A percentile compares a stretch with the other conserved stretches of the same genome.
Conservation (phyloP, 2,113 vertebrate species). For the Phoenicopterus ruber region DNA sequence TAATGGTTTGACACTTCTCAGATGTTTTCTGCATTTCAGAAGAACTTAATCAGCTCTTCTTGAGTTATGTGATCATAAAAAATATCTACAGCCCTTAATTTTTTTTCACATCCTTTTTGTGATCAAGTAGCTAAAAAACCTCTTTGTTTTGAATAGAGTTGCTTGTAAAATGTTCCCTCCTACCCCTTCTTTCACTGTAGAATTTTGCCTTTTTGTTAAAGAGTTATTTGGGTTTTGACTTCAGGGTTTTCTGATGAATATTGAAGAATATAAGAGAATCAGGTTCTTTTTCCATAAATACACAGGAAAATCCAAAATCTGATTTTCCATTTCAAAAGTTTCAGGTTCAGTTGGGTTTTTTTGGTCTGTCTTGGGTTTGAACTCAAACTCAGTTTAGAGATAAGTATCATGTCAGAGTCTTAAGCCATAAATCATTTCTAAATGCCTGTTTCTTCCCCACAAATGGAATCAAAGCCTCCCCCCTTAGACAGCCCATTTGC, state of each 20-base stretch:
- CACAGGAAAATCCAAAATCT: neutral
- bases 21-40: conserved; percentile 17
- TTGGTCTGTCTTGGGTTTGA: neutral
- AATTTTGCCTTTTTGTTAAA: neutral
- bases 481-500: neutral
- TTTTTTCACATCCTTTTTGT: neutral
- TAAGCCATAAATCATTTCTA: neutral
- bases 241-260: neutral
- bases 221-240: conserved; percentile 26
- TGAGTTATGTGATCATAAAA: conserved; percentile 11
- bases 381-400: neutral
- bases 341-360: neutral
- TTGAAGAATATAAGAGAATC: neutral
- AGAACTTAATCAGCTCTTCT: conserved; percentile 11
- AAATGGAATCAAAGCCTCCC: neutral
- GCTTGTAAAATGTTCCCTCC: neutral
- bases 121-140: neutral
- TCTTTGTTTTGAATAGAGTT: conserved; percentile 18
- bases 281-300: neutral
- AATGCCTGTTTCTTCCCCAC: neutral
- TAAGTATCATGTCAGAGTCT: neutral
- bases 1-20: conserved; percentile 48
- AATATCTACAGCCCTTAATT: neutral
- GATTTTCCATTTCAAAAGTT: neutral
- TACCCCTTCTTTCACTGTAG: neutral